Base-by-base conservation (phyloP, 92 coral and sea anemone genomes). In the Ricordea florida region DNA sequence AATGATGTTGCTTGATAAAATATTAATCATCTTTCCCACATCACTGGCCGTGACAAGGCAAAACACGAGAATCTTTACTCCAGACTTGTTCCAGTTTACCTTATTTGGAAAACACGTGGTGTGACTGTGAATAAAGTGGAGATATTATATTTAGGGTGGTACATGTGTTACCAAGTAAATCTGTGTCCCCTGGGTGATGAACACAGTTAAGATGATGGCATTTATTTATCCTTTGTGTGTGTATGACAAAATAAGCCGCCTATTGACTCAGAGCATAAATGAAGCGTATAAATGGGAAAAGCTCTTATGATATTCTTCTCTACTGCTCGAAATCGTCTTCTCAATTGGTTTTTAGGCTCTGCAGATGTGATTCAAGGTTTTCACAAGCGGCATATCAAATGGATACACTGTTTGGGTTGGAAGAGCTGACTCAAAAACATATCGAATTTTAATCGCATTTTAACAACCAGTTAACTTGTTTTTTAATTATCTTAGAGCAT, bases 111-210 rank as follows among this genome's bases (percentile, higher is more conserved):
- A 15, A 67, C 48, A 22, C n/a, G n/a, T n/a, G 48, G 11, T 35
- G 33, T 43, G 40, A 10, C 10, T 0, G 10, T 21, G 32, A 2
- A 10, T 25, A 18, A 23, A 9, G 36, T 20, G 20, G 18, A 10
- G 18, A 10, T 9, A 2, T n/a, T 21, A 47, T 49, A 48, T 46
- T 49, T 45, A 49, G 61, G 2, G 5, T 21, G 0, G 14, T 17
- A 41, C 77, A 56, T 70, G 77, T 70, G 77, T 70, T 30, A 28
- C 21, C 16, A 7, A 15, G 10, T 6, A 31, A 61, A 44, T 42
- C 51, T 40, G 38, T 69, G 76, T 73, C 32, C 69, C 80, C 80
- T 73, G 69, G 80, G 80, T 44, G 70, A 73, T 36, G 10, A 14
- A 58, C 70, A 31, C 20, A 17, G 17, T 58, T 34, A 15, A 69